Percentiles rank a stretch among this genome's conserved stretches.
These are phyloP conservation scores for Mus musculus DNA, from an alignment of 2,113 vertebrate genomes.

Conservation along the genomic window DNA sequence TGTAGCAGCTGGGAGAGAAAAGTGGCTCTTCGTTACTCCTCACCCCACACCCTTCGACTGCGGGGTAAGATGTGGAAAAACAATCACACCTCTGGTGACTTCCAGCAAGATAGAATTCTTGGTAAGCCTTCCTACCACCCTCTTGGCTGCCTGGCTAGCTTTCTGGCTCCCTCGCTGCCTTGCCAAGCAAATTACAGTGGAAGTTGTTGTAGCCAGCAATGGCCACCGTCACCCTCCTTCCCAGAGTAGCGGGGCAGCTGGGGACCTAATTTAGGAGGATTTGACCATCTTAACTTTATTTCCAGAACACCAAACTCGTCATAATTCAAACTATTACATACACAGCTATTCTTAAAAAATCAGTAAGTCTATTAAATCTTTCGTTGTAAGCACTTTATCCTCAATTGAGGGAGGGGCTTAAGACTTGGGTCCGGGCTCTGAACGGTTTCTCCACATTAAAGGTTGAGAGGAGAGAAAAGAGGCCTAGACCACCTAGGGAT, in stretches of 20 bases:
- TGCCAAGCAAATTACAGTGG: conserved; percentile 39
- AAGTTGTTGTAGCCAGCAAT: conserved; percentile 40
- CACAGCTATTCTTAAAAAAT: neutral
- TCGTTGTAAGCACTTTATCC: neutral
- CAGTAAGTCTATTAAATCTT: neutral
- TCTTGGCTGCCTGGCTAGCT: neutral
- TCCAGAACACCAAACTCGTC: neutral
- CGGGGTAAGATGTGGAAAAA: neutral
- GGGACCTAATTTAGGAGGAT: neutral
- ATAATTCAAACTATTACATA: neutral
- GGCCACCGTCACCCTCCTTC: neutral
- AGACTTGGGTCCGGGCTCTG: neutral
- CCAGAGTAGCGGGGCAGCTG: conserved; percentile 4
- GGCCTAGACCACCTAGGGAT: neutral
- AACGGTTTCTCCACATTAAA: neutral
- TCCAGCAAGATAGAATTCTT: neutral
- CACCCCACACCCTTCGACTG: neutral
- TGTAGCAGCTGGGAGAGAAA: neutral
- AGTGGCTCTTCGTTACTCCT: neutral
- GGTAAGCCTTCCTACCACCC: neutral
- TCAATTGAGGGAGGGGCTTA: neutral
- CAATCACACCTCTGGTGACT: neutral
- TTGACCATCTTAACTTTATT: conserved; percentile 28
- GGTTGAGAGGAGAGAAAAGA: neutral
- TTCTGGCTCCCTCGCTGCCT: neutral